Evolutionary conservation across 1,140 invertebrate genomes (phyloP).

Genomic region (Mycetomoellerius zeteki): DNA sequence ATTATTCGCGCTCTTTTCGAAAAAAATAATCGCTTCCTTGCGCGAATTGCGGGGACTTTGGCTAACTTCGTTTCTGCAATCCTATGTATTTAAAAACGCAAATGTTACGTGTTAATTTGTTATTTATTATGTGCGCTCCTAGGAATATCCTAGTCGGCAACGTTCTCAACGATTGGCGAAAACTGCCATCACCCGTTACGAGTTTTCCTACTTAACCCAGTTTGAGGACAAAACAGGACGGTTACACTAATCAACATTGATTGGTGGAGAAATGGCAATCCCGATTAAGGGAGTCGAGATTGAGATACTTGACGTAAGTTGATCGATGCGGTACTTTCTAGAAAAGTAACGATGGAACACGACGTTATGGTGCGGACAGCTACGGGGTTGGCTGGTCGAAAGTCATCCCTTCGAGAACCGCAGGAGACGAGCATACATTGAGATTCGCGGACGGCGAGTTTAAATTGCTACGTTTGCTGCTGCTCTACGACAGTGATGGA

Average conservation of each 20-base stretch:
- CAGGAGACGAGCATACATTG: neutral
- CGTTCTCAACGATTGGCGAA: slow-evolving; percentile 27
- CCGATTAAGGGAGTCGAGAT: slow-evolving; percentile 29
- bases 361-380: neutral
- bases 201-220: slow-evolving; percentile 30
- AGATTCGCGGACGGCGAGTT: slow-evolving; percentile 9
- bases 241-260: slow-evolving; percentile 6
- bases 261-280: neutral
- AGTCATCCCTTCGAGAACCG: slow-evolving; percentile 61
- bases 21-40: neutral
- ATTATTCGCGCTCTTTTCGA: neutral
- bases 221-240: slow-evolving; percentile 36
- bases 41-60: neutral
- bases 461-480: neutral
- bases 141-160: slow-evolving; percentile 7
- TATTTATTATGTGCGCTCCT: neutral
- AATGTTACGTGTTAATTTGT: slow-evolving; percentile 44
- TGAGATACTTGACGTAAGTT: slow-evolving; percentile 21
- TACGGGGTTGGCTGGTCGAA: slow-evolving; percentile 58
- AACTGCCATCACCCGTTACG: slow-evolving; percentile 57
- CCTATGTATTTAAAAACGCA: slow-evolving; percentile 11
- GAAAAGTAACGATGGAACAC: neutral
- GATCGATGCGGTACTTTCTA: slow-evolving; percentile 19
- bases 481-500: neutral
- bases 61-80: neutral